Evolutionary conservation across 2,113 vertebrate species (phyloP), one percentile per base, ranked within the genome.

Genomic region (Seriola dumerili): DNA sequence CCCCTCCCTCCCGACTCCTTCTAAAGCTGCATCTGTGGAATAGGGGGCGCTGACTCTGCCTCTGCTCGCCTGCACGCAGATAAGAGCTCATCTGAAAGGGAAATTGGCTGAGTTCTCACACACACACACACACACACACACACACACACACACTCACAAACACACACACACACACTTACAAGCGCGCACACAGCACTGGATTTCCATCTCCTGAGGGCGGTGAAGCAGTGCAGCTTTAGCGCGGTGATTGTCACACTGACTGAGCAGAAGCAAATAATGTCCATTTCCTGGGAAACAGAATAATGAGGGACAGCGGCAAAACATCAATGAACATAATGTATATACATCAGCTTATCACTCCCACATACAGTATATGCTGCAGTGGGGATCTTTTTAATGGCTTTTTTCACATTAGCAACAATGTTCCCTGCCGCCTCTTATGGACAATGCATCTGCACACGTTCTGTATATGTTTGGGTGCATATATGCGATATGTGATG

Each of bases 41-140:
- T 5, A 40, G 78, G 68, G 65, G 78, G 72, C 11, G 80, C 85
- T 82, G 78, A 63, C 83, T 80, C 75, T 79, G 83, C 78, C 72
- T 64, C 84, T 50, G 72, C 77, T 72, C 11, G 48, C 75, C 76
- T 67, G 74, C 69, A 64, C 29, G 5, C 73, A 73, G 77, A 90
- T 82, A 84, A 87, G 61, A 62, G 81, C 83, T 88, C 91, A 88
- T 85, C 83, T 88, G 76, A 88, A 91, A 86, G 88, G 83, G 85
- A 90, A 84, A 90, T 88, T 73, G 85, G 34, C 66, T 68, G 48
- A 25, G 32, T 58, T 34, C 80, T 38, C 74, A 73, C 72, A 61
- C 55, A 40, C 44, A 50, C 79, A 71, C 40, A 3, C 61, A 67
- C 66, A 44, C 68, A 70, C 67, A 64, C 52, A 57, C 63, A 38